Percentiles rank a stretch among this genome's conserved stretches.
These are phyloP conservation scores for Probosciger aterrimus DNA, from an alignment of 2,113 vertebrate species.

Conservation along the genomic window DNA sequence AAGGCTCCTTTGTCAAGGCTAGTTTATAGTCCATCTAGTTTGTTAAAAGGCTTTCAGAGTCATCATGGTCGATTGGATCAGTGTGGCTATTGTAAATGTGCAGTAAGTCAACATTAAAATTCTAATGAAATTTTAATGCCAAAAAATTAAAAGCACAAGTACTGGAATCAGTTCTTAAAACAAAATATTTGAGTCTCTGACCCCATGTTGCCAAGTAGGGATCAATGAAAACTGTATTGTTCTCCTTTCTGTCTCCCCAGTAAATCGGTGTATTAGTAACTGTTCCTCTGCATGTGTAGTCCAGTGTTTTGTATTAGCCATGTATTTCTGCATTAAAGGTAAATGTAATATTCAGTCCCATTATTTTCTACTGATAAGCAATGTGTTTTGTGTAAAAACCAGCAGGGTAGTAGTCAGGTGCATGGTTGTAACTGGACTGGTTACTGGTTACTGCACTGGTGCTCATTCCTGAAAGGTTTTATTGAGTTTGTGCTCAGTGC, in stretches of 20 bases:
- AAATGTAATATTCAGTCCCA: fast-evolving
- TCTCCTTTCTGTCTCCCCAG: neutral
- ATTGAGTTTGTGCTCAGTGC: neutral
- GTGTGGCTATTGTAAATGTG: neutral
- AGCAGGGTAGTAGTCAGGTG: neutral
- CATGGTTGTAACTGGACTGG: fast-evolving
- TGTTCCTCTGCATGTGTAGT: fast-evolving
- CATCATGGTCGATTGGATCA: neutral
- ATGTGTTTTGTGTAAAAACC: neutral
- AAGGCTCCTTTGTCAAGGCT: constrained; percentile 23
- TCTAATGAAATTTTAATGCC: constrained; percentile 53
- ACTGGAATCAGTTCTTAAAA: neutral
- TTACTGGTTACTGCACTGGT: neutral
- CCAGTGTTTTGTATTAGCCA: neutral
- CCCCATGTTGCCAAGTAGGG: neutral
- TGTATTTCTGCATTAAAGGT: neutral
- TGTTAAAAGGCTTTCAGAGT: constrained; percentile 58
- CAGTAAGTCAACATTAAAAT: neutral
- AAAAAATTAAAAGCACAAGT: constrained; percentile 45
- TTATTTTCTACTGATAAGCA: neutral
- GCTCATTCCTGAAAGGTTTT: too few relatives aligned
- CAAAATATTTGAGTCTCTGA: neutral
- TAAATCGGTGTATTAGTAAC: fast-evolving
- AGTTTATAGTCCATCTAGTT: neutral
- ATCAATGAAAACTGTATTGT: neutral